These are phyloP conservation scores for Catharus bicknelli DNA, from an alignment of 2,113 vertebrate genomes.

Conservation along the genomic window DNA sequence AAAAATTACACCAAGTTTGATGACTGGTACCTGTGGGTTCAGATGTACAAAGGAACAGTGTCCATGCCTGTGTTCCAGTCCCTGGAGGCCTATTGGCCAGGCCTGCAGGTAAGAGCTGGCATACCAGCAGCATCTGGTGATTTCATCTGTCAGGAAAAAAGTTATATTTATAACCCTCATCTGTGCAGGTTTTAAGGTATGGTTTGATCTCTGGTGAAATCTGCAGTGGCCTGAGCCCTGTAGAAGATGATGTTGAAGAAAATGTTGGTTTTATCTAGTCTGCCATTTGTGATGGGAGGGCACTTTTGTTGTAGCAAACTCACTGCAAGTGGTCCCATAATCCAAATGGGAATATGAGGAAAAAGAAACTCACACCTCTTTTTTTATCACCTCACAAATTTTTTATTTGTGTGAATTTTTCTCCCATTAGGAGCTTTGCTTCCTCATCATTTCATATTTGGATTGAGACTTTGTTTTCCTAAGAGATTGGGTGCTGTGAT, in stretches of 20 bases:
- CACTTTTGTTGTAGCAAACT: background rate
- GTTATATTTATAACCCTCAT: background rate
- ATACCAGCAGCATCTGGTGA: background rate
- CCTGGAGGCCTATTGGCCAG: constrained; percentile 97
- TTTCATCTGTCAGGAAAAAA: background rate
- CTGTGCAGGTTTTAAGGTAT: background rate
- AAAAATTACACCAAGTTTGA: constrained; percentile 97
- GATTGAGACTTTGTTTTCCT: background rate
- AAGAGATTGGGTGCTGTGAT: background rate
- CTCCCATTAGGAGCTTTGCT: background rate
- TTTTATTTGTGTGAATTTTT: background rate
- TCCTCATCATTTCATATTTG: background rate
- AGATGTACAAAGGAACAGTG: constrained; percentile 98
- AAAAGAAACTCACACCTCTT: background rate
- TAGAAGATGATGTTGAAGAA: background rate
- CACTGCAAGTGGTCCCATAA: background rate
- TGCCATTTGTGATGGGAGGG: background rate
- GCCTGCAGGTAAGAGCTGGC: constrained; percentile 85
- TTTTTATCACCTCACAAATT: background rate
- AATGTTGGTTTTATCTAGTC: background rate
- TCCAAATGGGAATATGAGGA: background rate
- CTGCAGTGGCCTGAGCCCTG: background rate
- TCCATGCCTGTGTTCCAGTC: constrained; percentile 98
- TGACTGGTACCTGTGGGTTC: constrained; percentile 99
- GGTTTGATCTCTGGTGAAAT: background rate